These are phyloP conservation scores for Chelonia mydas DNA, from an alignment of 2,797 vertebrate genomes.

Conservation along the genomic window DNA sequence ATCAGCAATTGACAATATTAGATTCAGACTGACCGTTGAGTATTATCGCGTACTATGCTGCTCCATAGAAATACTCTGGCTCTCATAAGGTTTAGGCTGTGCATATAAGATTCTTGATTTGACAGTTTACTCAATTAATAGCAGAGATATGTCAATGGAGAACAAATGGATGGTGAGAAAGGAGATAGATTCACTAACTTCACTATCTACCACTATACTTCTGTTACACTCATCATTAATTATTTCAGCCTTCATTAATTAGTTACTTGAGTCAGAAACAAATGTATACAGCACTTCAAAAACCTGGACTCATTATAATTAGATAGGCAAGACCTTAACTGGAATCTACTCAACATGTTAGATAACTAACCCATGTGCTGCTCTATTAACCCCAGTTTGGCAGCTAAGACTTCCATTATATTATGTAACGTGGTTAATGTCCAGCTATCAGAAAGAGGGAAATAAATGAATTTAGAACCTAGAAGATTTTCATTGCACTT, in stretches of 20 bases:
- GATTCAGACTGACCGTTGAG: not conserved
- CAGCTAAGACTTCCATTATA: not conserved
- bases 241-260: slow-evolving; percentile 84
- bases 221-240: slow-evolving; percentile 83
- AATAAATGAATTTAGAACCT: not conserved
- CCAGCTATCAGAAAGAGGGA: not conserved
- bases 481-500: not conserved
- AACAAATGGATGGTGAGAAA: slow-evolving; percentile 58
- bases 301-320: slow-evolving; percentile 42
- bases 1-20: not conserved
- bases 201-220: slow-evolving; percentile 71
- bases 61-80: not conserved
- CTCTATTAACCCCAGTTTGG: not conserved
- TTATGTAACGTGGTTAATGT: not conserved
- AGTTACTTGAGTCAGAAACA: slow-evolving; percentile 79
- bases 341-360: slow-evolving; percentile 36
- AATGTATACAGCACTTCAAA: slow-evolving; percentile 63
- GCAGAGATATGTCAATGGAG: slow-evolving; percentile 49
- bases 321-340: slow-evolving; percentile 15
- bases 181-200: slow-evolving; percentile 77
- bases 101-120: slow-evolving; percentile 9
- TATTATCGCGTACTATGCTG: not conserved
- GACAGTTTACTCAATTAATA: slow-evolving; percentile 48
- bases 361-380: not conserved
- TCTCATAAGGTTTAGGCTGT: not conserved